Evolutionary conservation across 2,888 invertebrate species (phyloP).

Genomic region (Heliconius erato): DNA sequence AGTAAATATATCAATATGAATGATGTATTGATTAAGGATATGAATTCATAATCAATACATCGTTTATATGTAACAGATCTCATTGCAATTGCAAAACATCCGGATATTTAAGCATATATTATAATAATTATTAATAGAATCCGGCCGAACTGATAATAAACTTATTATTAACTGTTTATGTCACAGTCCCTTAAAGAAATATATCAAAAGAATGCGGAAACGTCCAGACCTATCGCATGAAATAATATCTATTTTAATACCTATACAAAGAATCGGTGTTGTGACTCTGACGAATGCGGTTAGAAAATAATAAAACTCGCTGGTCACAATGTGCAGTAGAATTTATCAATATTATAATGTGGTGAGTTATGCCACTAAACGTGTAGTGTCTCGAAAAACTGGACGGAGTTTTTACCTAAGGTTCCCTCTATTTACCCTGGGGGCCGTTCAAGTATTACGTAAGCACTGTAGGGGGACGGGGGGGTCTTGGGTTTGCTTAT

Average conservation of each 20-base stretch:
- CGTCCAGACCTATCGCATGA: slow-evolving; percentile 14
- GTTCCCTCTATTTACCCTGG: too few species aligned
- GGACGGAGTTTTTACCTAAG: neutral
- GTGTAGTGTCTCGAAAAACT: neutral
- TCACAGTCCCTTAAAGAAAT: slow-evolving; percentile 31
- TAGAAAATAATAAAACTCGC: neutral
- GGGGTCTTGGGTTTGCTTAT: too few species aligned
- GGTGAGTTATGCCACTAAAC: neutral
- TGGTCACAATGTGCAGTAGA: neutral
- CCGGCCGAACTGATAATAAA: slow-evolving; percentile 26
- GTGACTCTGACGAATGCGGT: neutral
- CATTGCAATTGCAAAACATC: slow-evolving; percentile 12
- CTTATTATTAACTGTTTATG: slow-evolving; percentile 14
- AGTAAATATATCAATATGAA: neutral
- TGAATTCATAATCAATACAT: neutral
- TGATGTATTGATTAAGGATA: neutral
- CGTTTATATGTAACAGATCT: neutral
- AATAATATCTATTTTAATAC: slow-evolving; percentile 29
- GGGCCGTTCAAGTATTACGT: too few species aligned
- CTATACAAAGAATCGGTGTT: neutral
- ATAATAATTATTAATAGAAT: slow-evolving; percentile 1
- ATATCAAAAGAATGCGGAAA: slow-evolving; percentile 29
- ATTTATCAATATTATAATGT: too few species aligned
- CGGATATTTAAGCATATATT: slow-evolving; percentile 18
- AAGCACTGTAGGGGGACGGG: too few species aligned